A percentile compares a stretch with the other conserved stretches of the same genome.
Evolutionary conservation across 92 coral and sea anemone genomes (phyloP).

Genomic region (Paragorgia papillata): DNA sequence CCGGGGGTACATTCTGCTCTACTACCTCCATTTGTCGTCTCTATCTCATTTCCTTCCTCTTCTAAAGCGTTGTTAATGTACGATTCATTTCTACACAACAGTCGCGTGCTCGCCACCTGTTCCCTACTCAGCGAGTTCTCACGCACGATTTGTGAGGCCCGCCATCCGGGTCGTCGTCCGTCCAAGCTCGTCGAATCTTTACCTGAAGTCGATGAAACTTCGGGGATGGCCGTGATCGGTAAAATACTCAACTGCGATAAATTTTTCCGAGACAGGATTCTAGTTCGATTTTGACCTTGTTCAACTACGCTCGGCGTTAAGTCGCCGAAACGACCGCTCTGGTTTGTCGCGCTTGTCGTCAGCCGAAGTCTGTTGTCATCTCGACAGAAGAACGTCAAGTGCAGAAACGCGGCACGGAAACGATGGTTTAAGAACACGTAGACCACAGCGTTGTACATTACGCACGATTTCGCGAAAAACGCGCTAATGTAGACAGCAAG

Average conservation of each 20-base stretch:
- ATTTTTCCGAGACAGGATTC: neutral
- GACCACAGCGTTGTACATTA: conserved; percentile 88
- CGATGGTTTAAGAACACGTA: conserved; percentile 89
- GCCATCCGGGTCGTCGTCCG: no score
- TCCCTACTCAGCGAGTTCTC: neutral
- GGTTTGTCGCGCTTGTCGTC: conserved; percentile 12
- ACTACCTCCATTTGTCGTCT: neutral
- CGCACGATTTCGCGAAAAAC: conserved; percentile 94
- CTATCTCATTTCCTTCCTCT: neutral
- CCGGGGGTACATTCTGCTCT: neutral
- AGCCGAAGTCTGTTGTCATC: conserved; percentile 2
- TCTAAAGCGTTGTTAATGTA: neutral
- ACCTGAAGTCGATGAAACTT: neutral
- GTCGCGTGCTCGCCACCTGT: neutral
- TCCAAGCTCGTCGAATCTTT: neutral
- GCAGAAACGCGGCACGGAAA: conserved; percentile 78
- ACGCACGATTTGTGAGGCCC: no score
- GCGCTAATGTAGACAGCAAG: conserved; percentile 77
- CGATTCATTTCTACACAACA: neutral
- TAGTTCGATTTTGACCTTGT: neutral
- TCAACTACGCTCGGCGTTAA: neutral
- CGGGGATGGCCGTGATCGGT: neutral
- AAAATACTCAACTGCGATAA: conserved; percentile 2
- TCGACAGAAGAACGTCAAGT: conserved; percentile 41
- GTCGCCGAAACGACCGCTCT: conserved; percentile 2